These are phyloP conservation scores for Eidolon helvum DNA, from an alignment of 2,113 vertebrate genomes.

Conservation along the genomic window DNA sequence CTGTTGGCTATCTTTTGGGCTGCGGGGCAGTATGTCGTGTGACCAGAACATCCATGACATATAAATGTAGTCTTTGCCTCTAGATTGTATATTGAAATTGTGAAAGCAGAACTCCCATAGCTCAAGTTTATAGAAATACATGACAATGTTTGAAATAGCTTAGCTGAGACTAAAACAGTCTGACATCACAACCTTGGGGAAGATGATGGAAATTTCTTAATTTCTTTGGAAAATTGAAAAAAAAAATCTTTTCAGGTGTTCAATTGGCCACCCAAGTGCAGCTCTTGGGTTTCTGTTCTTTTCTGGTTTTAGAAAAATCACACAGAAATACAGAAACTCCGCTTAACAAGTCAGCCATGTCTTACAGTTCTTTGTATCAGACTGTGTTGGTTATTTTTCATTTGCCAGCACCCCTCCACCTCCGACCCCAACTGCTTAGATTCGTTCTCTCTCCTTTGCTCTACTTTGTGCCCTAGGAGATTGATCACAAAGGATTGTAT, in stretches of 20 bases:
- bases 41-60: slow-evolving; percentile 59
- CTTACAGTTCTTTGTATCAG: background rate
- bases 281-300: background rate
- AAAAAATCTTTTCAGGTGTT: slow-evolving; percentile 71
- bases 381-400: too few species aligned
- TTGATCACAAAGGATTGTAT: background rate
- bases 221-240: slow-evolving; percentile 68
- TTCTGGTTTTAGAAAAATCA: slow-evolving; percentile 25
- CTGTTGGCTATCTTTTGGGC: background rate
- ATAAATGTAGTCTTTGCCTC: slow-evolving; percentile 29
- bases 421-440: accelerated
- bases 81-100: slow-evolving; percentile 48
- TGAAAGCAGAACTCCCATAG: slow-evolving; percentile 66
- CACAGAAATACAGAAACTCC: background rate
- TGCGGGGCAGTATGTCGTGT: background rate
- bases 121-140: slow-evolving; percentile 75
- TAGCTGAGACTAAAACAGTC: slow-evolving; percentile 75
- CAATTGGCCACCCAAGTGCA: slow-evolving; percentile 64
- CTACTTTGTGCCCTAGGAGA: background rate
- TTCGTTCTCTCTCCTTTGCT: background rate
- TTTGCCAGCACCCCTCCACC: too few species aligned
- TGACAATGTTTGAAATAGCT: slow-evolving; percentile 79
- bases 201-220: slow-evolving; percentile 74
- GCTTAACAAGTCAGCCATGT: accelerated
- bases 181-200: slow-evolving; percentile 65